phyloP scores from a whole-genome alignment of 1,140 invertebrate species.

The Berghia stephanieae region DNA sequence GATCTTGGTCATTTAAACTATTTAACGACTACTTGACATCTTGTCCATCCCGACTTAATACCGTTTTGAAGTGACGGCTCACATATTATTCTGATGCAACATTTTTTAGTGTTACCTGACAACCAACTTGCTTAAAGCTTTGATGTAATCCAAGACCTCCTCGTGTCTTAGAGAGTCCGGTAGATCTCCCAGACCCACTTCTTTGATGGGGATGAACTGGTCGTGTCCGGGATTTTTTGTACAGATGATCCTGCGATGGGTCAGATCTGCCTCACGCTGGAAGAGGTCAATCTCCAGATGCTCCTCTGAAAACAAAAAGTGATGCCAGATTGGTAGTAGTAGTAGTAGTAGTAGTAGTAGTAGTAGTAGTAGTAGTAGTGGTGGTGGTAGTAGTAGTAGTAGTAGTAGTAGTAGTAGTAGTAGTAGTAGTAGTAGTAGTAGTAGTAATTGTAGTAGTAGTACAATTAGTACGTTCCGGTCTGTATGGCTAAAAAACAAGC shows the following conservation, averaged over 20 bases:
- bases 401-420: constrained; percentile 14
- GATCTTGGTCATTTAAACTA: no score
- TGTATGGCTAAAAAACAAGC: not conserved
- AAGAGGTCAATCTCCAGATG: constrained; percentile 27
- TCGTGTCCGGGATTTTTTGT: constrained; percentile 24
- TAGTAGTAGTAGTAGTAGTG: not conserved
- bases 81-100: no score
- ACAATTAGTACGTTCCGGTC: not conserved
- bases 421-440: constrained; percentile 5
- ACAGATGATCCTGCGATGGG: constrained; percentile 14
- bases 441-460: not conserved
- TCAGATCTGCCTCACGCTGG: constrained; percentile 17
- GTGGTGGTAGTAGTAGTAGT: not conserved
- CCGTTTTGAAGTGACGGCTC: no score
- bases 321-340: not conserved
- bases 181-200: constrained; percentile 10
- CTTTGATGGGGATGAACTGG: constrained; percentile 10
- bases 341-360: not conserved
- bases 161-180: not conserved
- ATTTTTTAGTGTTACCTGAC: constrained; percentile 26
- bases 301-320: no score
- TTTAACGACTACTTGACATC: no score
- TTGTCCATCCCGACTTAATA: no score
- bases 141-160: constrained; percentile 13
- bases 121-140: constrained; percentile 12